A percentile compares a stretch with the other conserved stretches of the same genome.
phyloP scores from a whole-genome alignment of 2,797 vertebrate genomes.

The Graptemys geographica region DNA sequence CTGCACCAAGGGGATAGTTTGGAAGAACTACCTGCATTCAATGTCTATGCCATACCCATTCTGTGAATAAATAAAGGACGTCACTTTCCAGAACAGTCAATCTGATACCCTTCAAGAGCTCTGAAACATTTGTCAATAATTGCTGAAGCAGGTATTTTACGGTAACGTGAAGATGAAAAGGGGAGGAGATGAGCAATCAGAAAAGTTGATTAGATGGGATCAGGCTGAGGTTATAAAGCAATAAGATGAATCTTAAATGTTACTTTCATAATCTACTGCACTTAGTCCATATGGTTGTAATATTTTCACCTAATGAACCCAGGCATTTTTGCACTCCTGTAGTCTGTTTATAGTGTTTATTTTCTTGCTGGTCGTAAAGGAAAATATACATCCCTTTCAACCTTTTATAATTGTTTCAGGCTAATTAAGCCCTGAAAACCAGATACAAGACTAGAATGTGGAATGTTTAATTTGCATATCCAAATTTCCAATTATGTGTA shows the following conservation, averaged over 20 bases:
- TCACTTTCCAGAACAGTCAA: not conserved
- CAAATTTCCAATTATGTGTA: slow-evolving; percentile 29
- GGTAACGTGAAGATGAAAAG: not conserved
- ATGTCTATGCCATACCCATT: not conserved
- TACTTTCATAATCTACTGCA: not conserved
- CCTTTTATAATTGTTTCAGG: slow-evolving; percentile 26
- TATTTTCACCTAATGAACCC: not conserved
- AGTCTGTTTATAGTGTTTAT: not conserved
- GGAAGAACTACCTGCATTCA: not conserved
- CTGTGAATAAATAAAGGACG: not conserved
- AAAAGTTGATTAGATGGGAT: not conserved
- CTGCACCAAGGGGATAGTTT: not conserved
- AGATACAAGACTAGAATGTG: slow-evolving; percentile 37
- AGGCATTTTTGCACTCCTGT: not conserved
- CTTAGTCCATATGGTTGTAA: not conserved
- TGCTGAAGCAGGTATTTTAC: not conserved
- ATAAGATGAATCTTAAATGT: not conserved
- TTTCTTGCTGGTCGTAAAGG: slow-evolving; percentile 29
- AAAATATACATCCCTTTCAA: slow-evolving; percentile 15
- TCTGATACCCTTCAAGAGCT: not conserved
- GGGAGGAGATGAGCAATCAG: not conserved
- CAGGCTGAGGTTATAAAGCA: not conserved
- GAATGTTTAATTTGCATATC: slow-evolving; percentile 33
- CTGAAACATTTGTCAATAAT: not conserved
- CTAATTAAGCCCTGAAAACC: slow-evolving; percentile 41